These are phyloP conservation scores for Lepus americanus DNA, from an alignment of 2,113 vertebrate genomes.

Conservation along the genomic window DNA sequence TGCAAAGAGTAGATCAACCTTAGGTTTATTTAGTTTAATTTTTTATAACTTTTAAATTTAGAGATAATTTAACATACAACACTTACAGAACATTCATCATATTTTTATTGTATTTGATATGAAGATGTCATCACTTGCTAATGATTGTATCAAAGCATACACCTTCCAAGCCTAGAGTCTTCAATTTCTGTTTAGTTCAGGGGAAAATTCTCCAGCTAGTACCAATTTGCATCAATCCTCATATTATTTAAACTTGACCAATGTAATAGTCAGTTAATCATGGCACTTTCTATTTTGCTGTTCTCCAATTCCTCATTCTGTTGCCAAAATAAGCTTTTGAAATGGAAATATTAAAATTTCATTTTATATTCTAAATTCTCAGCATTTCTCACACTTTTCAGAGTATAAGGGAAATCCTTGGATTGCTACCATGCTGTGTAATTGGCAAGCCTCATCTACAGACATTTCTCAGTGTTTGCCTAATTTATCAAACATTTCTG, in stretches of 20 bases:
- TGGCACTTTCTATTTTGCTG: not conserved
- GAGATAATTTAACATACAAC: not conserved
- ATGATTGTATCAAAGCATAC: not conserved
- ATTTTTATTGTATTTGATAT: not conserved
- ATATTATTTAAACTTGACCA: not conserved
- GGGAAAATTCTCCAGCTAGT: not conserved
- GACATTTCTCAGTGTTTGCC: not conserved
- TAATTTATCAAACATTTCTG: not conserved
- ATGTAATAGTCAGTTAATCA: not conserved
- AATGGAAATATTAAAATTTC: not conserved
- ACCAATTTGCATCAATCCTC: not conserved
- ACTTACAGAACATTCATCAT: not conserved
- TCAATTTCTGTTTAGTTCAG: not conserved
- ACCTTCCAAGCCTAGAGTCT: not conserved
- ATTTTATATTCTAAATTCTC: slow-evolving; percentile 34
- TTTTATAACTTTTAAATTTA: slow-evolving; percentile 12
- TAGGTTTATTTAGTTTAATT: not conserved
- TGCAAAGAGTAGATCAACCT: not conserved
- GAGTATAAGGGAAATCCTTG: not conserved
- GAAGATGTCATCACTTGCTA: not conserved
- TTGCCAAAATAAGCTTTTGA: not conserved
- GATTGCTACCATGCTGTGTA: not conserved
- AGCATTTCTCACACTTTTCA: not conserved
- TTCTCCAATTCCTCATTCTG: not conserved
- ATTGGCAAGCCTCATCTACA: not conserved